Evolutionary conservation across 2,113 vertebrate genomes (phyloP), one percentile per base, ranked within the genome.

Genomic region (Sander vitreus): DNA sequence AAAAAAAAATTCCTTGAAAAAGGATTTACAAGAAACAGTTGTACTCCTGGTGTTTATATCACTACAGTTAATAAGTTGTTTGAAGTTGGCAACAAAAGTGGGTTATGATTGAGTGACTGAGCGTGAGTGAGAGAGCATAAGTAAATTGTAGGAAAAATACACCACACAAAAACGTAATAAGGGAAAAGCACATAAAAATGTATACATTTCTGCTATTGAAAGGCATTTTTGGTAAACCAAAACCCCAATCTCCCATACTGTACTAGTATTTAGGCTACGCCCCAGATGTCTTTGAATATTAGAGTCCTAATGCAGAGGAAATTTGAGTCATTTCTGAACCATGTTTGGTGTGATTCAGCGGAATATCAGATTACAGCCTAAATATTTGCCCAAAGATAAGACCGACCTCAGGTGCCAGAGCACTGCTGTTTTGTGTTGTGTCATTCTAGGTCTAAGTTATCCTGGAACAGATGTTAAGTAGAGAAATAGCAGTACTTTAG

Each of bases 381-480:
- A 78, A 64, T 53, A 25, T 78, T 68, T 76, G 45, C 67, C 15
- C 19, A 76, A 4, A 60, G 47, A 62, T 73, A 45, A 73, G 36
- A 39, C 16, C 0, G 48, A 27, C 43, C 25, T 73, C 12, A 16
- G 19, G 33, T 59, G 18, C 25, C 48, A 18, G 14, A 27, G 30
- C 80, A 21, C 48, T 45, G n/a, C 16, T 48, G 48, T 23, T 63
- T n/a, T 27, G 33, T 68, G 10, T 54, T 69, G 7, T 47, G 36
- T 33, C 25, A 33, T 33, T 33, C 33, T 33, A 33, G 33, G 2
- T 11, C 39, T 10, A 43, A 43, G 10, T 43, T 11, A 43, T 43
- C 39, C 13, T 43, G 18, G 1, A 43, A 3, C 27, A 10, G 21
- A 5, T 39, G 13, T 59, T 45, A 48, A 70, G 60, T 39, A 45